Conservation (phyloP, 2,113 vertebrate genomes). For the Phalacrocorax carbo region DNA sequence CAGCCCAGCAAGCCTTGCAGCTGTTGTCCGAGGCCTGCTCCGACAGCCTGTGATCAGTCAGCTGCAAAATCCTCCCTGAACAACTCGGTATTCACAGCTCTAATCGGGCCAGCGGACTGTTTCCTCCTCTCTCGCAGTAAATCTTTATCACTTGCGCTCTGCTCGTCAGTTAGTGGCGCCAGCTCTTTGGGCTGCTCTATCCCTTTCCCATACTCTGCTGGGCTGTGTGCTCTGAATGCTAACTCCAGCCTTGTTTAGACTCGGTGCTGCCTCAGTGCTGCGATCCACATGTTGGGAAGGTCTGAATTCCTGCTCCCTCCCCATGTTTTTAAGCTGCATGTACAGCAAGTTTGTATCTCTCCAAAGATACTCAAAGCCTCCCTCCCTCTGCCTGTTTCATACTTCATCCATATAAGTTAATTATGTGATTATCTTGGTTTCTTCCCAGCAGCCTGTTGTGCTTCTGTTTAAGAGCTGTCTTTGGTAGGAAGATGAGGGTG, state of each 20-base stretch:
- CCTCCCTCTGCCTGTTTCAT: background rate
- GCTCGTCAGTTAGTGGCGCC: constrained; percentile 78
- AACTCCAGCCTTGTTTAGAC: constrained; percentile 48
- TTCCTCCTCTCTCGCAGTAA: constrained; percentile 80
- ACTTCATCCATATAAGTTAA: constrained; percentile 22
- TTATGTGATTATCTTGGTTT: background rate
- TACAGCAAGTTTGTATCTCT: background rate
- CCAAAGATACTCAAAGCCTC: background rate
- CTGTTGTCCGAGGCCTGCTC: constrained; percentile 82
- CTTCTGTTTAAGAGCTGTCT: background rate
- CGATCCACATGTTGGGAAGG: background rate
- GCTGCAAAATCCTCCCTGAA: constrained; percentile 77
- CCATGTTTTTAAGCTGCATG: background rate
- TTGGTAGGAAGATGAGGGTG: constrained; percentile 7
- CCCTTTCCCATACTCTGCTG: constrained; percentile 48
- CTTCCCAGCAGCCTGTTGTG: background rate
- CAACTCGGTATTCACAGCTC: constrained; percentile 80
- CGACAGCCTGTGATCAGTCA: constrained; percentile 84
- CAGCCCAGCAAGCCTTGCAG: constrained; percentile 82
- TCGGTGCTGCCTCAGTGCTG: background rate
- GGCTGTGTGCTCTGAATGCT: constrained; percentile 65
- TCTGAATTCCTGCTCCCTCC: background rate
- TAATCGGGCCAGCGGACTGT: constrained; percentile 77
- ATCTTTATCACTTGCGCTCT: constrained; percentile 80
- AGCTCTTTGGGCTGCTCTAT: constrained; percentile 74